Evolutionary conservation across 2,888 invertebrate species (phyloP).

Genomic region (Seira musarum): DNA sequence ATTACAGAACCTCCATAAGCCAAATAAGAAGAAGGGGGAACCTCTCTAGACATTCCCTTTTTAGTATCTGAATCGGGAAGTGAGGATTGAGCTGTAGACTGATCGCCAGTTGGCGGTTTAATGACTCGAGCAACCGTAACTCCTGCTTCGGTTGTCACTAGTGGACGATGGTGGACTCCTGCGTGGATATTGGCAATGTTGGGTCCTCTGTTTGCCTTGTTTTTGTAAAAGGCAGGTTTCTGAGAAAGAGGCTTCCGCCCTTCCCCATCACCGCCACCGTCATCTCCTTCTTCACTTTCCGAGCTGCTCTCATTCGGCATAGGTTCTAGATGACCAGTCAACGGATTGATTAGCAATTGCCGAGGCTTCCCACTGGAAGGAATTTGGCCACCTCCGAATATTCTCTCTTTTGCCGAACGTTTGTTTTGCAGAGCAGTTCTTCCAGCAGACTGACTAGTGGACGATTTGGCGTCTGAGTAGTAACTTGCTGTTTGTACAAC

Average conservation of each 20-base stretch:
- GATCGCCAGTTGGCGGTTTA: conserved; percentile 27
- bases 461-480: conserved; percentile 60
- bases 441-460: conserved; percentile 50
- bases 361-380: conserved; percentile 77
- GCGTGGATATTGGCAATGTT: not conserved
- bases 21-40: not conserved
- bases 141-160: conserved; percentile 57
- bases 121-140: conserved; percentile 60
- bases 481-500: conserved; percentile 53
- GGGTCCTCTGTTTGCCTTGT: conserved; percentile 16
- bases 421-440: conserved; percentile 32
- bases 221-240: conserved; percentile 30
- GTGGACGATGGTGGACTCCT: conserved; percentile 50
- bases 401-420: conserved; percentile 54
- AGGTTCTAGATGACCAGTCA: conserved; percentile 88
- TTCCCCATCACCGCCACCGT: not conserved
- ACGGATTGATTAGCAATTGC: conserved; percentile 90
- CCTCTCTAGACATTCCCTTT: not conserved
- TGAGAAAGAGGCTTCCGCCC: conserved; percentile 30
- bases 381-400: conserved; percentile 51
- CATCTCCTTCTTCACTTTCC: conserved; percentile 75
- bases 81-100: conserved; percentile 32
- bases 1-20: conserved; percentile 6
- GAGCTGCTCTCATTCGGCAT: conserved; percentile 82
- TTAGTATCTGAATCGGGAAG: no score